These are phyloP conservation scores for Struthio camelus DNA, from an alignment of 2,113 vertebrate species.

Conservation along the genomic window DNA sequence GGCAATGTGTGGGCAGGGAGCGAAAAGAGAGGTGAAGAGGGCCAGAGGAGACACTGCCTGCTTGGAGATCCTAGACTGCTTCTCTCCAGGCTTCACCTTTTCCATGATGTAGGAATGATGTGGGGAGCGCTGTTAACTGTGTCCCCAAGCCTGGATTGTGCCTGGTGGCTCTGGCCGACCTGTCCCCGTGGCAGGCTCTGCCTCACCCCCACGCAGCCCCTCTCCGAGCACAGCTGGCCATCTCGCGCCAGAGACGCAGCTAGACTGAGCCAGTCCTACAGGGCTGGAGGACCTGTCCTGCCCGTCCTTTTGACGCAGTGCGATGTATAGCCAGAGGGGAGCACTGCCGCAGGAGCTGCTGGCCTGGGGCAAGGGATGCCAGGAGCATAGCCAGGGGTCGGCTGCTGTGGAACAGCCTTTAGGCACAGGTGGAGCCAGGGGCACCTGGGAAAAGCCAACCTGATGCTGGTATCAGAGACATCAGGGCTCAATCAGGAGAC, in stretches of 20 bases:
- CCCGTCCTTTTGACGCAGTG: accelerated
- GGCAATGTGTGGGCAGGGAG: accelerated
- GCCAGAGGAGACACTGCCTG: not conserved
- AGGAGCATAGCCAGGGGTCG: too few species aligned
- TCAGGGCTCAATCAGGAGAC: too few species aligned
- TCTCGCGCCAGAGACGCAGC: not conserved
- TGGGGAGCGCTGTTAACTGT: not conserved
- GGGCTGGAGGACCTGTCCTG: not conserved
- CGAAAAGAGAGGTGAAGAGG: not conserved
- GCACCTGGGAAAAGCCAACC: too few species aligned
- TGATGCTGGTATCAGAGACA: too few species aligned
- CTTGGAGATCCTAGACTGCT: not conserved
- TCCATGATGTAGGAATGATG: not conserved
- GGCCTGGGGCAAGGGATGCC: accelerated
- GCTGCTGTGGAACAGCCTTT: too few species aligned
- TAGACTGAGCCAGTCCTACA: not conserved
- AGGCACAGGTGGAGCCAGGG: too few species aligned
- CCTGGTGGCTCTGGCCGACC: not conserved
- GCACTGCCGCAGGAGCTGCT: not conserved
- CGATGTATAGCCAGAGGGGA: accelerated
- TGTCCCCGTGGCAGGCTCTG: not conserved
- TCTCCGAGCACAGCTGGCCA: accelerated
- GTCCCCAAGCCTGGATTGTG: not conserved
- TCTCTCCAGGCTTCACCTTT: not conserved
- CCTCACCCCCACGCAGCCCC: not conserved